A percentile compares a stretch with the other conserved stretches of the same genome.
Evolutionary conservation across 2,797 vertebrate species (phyloP).

Genomic region (Mormyrops attenuatus): DNA sequence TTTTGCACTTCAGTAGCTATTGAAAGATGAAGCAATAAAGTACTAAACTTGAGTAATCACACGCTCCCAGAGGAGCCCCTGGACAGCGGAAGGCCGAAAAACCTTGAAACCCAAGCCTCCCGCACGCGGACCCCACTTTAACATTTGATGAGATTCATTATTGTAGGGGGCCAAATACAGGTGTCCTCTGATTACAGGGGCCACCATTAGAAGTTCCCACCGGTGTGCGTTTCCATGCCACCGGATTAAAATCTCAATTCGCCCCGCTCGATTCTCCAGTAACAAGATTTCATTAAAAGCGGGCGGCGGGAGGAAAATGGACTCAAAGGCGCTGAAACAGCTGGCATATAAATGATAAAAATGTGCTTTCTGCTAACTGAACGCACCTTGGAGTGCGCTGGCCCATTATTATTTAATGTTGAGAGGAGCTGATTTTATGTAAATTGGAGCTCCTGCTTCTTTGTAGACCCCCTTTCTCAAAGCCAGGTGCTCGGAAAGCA

Average conservation of each 20-base stretch:
- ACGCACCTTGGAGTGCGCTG: constrained; percentile 91
- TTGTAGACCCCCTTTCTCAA: constrained; percentile 76
- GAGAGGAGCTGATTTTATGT: constrained; percentile 93
- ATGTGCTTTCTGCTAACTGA: constrained; percentile 96
- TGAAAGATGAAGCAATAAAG: constrained; percentile 99
- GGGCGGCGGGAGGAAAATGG: constrained; percentile 86
- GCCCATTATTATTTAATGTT: constrained; percentile 99
- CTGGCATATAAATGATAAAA: constrained; percentile 99
- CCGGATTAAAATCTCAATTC: constrained; percentile 99
- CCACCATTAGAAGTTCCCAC: constrained; percentile 89
- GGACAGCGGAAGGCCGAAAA: constrained; percentile 91
- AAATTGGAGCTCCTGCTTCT: constrained; percentile 90
- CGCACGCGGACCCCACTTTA: constrained; percentile 72
- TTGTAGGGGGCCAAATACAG: constrained; percentile 86
- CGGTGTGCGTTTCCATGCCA: constrained; percentile 83
- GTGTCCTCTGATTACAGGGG: constrained; percentile 91
- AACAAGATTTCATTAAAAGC: constrained; percentile 99
- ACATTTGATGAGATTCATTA: constrained; percentile 97
- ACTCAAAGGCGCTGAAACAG: constrained; percentile 92
- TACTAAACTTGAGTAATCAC: constrained; percentile 99
- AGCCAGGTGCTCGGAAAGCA: constrained; percentile 93
- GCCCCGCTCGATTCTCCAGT: constrained; percentile 96
- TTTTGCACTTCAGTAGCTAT: constrained; percentile 98
- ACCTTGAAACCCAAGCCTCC: constrained; percentile 89
- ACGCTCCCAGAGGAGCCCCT: constrained; percentile 91